A percentile compares a stretch with the other conserved stretches of the same genome.
Conservation (phyloP, 1,140 invertebrate species). For the Anastrepha obliqua region DNA sequence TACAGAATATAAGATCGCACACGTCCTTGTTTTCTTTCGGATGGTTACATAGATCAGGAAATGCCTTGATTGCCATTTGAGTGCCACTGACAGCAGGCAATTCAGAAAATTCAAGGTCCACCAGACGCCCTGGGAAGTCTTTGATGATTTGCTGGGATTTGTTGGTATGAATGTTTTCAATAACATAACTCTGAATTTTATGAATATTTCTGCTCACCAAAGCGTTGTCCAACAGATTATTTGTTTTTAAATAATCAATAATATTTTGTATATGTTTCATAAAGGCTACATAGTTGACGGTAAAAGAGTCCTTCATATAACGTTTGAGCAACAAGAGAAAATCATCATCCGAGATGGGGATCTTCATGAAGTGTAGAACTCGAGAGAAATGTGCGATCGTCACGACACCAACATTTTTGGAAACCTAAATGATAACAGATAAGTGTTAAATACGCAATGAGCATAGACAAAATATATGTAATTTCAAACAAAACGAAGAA, state of each 20-base stretch:
- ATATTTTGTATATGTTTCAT: constrained; percentile 78
- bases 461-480: no score
- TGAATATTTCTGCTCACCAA: constrained; percentile 60
- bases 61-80: constrained; percentile 61
- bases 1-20: constrained; percentile 67
- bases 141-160: constrained; percentile 75
- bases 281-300: constrained; percentile 84
- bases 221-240: constrained; percentile 63
- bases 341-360: constrained; percentile 80
- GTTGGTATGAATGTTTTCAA: background rate
- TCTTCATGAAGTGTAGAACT: constrained; percentile 80
- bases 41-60: constrained; percentile 67
- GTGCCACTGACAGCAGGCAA: constrained; percentile 78
- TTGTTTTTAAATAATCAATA: constrained; percentile 70
- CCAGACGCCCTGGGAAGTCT: constrained; percentile 79
- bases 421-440: constrained; percentile 73
- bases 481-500: no score
- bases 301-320: constrained; percentile 82
- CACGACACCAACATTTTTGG: constrained; percentile 82
- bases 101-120: constrained; percentile 81
- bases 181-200: background rate
- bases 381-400: constrained; percentile 83
- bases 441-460: no score
- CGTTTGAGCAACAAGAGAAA: constrained; percentile 81
- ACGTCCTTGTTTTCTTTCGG: constrained; percentile 64